A percentile compares a stretch with the other conserved stretches of the same genome.
These are phyloP conservation scores for Polymixis flavicincta DNA, from an alignment of 2,888 invertebrate species.

Conservation along the genomic window DNA sequence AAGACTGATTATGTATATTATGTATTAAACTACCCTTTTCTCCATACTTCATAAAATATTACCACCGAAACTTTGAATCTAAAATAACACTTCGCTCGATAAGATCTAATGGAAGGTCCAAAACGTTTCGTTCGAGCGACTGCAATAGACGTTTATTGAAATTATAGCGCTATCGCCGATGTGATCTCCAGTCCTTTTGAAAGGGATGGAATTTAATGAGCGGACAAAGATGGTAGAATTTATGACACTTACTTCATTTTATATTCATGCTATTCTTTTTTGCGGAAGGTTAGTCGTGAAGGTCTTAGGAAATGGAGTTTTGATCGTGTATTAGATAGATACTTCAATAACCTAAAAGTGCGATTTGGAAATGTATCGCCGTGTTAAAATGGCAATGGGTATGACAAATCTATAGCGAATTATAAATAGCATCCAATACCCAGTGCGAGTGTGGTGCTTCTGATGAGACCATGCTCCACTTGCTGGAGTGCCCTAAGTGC, in stretches of 20 bases:
- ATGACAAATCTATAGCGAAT: too few relatives aligned
- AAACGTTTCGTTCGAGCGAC: slow-evolving; percentile 49
- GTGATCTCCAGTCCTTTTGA: slow-evolving; percentile 76
- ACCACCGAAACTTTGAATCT: slow-evolving; percentile 46
- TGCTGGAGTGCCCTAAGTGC: too few relatives aligned
- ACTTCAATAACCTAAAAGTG: too few relatives aligned
- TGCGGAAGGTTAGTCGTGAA: background rate
- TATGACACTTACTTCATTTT: slow-evolving; percentile 58
- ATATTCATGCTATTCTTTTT: slow-evolving; percentile 51
- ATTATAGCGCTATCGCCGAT: slow-evolving; percentile 79
- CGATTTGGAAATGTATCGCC: background rate
- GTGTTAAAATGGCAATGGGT: too few relatives aligned
- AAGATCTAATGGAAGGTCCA: slow-evolving; percentile 58
- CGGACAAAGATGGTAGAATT: slow-evolving; percentile 63
- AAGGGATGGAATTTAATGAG: slow-evolving; percentile 76
- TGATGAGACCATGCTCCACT: too few relatives aligned
- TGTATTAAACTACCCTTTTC: background rate
- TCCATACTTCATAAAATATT: slow-evolving; percentile 19
- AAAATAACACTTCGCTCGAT: slow-evolving; percentile 60
- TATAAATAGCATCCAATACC: too few relatives aligned
- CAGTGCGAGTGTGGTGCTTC: too few relatives aligned
- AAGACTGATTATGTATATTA: too few relatives aligned
- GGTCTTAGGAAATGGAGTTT: background rate
- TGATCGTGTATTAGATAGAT: background rate
- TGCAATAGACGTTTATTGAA: slow-evolving; percentile 83